A percentile compares a stretch with the other conserved stretches of the same genome.
These are phyloP conservation scores for Calonectris borealis DNA, from an alignment of 2,113 vertebrate genomes.

Conservation along the genomic window DNA sequence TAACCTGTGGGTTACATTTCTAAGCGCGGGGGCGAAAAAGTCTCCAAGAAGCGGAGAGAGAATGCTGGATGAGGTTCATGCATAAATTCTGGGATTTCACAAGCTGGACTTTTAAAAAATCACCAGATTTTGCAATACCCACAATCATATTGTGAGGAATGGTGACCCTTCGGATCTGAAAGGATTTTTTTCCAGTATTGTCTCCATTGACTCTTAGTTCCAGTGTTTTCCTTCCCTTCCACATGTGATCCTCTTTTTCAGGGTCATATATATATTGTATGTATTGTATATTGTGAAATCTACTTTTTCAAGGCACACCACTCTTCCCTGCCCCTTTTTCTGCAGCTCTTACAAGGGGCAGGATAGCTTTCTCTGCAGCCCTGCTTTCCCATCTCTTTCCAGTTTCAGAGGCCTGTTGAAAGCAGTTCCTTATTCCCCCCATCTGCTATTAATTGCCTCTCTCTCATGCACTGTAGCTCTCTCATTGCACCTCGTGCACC, in stretches of 20 bases:
- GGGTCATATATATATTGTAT: neutral
- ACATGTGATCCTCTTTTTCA: neutral
- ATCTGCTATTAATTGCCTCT: neutral
- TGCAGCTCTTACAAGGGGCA: neutral
- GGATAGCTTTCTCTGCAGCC: neutral
- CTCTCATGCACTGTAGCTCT: neutral
- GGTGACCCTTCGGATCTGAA: neutral
- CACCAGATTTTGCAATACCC: slow-evolving; percentile 37
- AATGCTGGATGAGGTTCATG: neutral
- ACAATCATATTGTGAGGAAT: neutral
- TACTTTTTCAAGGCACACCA: neutral
- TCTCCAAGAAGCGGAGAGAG: rapidly evolving
- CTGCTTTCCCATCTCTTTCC: neutral
- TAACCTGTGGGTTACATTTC: neutral
- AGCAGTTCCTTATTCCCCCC: neutral
- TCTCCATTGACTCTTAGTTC: neutral
- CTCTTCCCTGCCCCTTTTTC: neutral
- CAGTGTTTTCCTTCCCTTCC: neutral
- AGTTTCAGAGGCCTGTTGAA: neutral
- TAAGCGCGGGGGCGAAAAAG: neutral
- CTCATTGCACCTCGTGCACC: neutral
- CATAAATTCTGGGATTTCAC: slow-evolving; percentile 19
- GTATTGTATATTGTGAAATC: neutral
- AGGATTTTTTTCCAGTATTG: neutral
- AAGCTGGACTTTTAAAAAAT: slow-evolving; percentile 28